Evolutionary conservation across 2,113 vertebrate genomes (phyloP).

Genomic region (Grammomys dolichurus): DNA sequence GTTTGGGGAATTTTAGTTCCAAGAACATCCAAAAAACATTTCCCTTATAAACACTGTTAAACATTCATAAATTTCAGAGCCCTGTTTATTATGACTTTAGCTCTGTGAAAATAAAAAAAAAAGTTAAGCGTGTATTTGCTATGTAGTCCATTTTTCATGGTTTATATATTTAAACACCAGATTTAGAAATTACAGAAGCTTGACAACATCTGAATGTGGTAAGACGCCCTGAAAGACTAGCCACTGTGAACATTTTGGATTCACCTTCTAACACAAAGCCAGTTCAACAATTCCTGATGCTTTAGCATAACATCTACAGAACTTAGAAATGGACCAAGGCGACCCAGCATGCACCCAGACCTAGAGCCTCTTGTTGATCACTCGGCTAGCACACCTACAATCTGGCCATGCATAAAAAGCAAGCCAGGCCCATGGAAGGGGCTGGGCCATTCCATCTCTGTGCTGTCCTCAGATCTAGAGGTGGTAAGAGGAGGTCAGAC

Average conservation of each 20-base stretch:
- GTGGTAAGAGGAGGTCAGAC: background rate
- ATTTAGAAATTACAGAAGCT: constrained; percentile 47
- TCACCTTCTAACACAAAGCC: background rate
- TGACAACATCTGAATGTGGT: background rate
- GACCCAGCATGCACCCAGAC: background rate
- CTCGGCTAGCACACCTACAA: background rate
- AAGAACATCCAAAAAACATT: constrained; percentile 38
- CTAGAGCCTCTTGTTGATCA: background rate
- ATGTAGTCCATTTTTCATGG: constrained; percentile 31
- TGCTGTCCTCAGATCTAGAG: background rate
- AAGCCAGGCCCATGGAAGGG: background rate
- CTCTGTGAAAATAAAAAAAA: constrained; percentile 67
- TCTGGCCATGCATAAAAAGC: background rate
- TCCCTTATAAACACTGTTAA: constrained; percentile 63
- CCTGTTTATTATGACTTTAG: constrained; percentile 79
- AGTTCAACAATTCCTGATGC: background rate
- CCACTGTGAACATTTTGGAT: background rate
- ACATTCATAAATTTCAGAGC: constrained; percentile 82
- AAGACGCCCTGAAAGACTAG: background rate
- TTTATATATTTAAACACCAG: constrained; percentile 49
- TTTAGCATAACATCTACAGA: background rate
- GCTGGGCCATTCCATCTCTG: background rate
- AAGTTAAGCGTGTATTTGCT: constrained; percentile 40
- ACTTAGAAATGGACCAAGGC: background rate
- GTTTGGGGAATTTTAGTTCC: constrained; percentile 45